Evolutionary conservation across 2,888 invertebrate species (phyloP).

Genomic region (Autographa gamma): DNA sequence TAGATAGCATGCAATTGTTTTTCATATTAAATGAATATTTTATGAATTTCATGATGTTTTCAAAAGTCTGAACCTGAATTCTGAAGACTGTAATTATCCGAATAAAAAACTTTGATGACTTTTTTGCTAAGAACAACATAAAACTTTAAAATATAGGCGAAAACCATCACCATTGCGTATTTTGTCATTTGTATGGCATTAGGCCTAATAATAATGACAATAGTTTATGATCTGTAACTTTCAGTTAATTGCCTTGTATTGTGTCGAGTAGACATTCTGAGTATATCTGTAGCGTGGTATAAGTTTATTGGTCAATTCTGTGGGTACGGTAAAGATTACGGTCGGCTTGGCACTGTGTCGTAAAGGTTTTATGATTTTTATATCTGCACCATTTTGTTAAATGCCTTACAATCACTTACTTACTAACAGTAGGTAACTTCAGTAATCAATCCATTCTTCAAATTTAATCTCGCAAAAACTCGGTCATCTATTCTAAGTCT

Average conservation of each 20-base stretch:
- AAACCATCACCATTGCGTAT: too few relatives aligned
- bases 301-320: slow-evolving; percentile 48
- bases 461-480: too few relatives aligned
- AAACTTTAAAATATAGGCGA: too few relatives aligned
- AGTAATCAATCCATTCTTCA: background rate
- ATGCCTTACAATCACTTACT: slow-evolving; percentile 25
- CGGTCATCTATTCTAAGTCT: background rate
- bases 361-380: slow-evolving; percentile 31
- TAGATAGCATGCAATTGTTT: too few relatives aligned
- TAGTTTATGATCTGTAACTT: background rate
- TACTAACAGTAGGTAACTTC: background rate
- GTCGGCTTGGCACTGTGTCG: slow-evolving; percentile 28
- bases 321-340: slow-evolving; percentile 40
- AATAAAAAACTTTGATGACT: too few relatives aligned
- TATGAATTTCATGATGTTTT: too few relatives aligned
- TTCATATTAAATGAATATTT: too few relatives aligned
- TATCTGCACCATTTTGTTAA: slow-evolving; percentile 31
- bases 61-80: too few relatives aligned
- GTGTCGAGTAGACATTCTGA: slow-evolving; percentile 20
- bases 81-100: too few relatives aligned
- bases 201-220: background rate
- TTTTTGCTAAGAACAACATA: too few relatives aligned
- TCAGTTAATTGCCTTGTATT: background rate
- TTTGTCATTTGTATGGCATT: too few relatives aligned
- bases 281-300: background rate